phyloP scores from a whole-genome alignment of 2,888 invertebrate species.

The Ellobium chinense region DNA sequence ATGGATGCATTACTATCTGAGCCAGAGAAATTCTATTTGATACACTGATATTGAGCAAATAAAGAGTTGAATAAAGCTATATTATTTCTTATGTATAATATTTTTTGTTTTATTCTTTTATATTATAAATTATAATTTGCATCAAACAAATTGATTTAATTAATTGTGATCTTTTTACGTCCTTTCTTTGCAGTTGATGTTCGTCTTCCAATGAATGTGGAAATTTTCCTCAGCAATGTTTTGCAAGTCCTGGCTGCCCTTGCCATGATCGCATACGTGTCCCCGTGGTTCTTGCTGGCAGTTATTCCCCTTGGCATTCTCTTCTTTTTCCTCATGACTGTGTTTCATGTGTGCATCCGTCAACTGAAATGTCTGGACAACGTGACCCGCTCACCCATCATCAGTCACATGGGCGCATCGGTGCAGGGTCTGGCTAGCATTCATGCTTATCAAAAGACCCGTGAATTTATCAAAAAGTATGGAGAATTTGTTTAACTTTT shows the following conservation, averaged over 20 bases:
- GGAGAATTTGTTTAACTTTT: conserved; percentile 9
- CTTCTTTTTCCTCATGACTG: conserved; percentile 76
- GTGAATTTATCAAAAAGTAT: conserved; percentile 76
- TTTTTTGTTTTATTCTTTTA: neutral
- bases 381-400: conserved; percentile 82
- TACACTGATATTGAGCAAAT: too few relatives aligned
- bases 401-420: conserved; percentile 82
- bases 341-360: conserved; percentile 78
- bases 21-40: too few relatives aligned
- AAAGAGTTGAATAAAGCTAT: too few relatives aligned
- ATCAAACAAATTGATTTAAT: neutral
- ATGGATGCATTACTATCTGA: too few relatives aligned
- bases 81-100: too few relatives aligned
- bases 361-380: conserved; percentile 80
- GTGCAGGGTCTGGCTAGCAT: conserved; percentile 83
- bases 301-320: conserved; percentile 75
- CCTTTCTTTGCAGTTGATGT: conserved; percentile 67
- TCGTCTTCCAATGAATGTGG: conserved; percentile 81
- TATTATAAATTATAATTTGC: neutral
- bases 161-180: too few relatives aligned
- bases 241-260: conserved; percentile 87
- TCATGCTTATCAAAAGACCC: conserved; percentile 83
- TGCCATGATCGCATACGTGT: conserved; percentile 90
- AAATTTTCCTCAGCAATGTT: conserved; percentile 82
- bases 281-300: conserved; percentile 82